Evolutionary conservation across 2,113 vertebrate genomes (phyloP), one percentile per base, ranked within the genome.

Genomic region (Xerus inauris): DNA sequence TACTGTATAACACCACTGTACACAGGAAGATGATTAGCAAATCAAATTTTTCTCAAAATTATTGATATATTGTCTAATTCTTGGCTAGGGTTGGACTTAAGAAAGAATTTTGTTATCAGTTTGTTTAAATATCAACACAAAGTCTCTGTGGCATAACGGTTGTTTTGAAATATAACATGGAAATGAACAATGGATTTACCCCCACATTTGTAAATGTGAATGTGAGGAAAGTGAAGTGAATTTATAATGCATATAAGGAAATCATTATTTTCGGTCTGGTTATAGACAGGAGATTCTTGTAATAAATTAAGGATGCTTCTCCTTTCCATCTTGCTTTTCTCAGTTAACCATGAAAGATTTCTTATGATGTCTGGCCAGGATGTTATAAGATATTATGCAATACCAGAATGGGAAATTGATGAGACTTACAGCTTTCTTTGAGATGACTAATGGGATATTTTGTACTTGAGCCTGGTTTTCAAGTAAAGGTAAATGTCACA

Each of bases 331-430:
- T 19, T 30, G 42, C 22, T 89, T 51, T 80, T 47, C 57, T 89
- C n/a, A 35, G 8, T 59, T 92, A 71, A 76, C 3, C 10, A 35
- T 76, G 51, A 80, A 19, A 30, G 4, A 42, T 40, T 57, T 82
- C 64, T 94, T 49, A 81, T n/a, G 1, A 81, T 92, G 8, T 95
- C n/a, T 64, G 30, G n/a, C 45, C n/a, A 72, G 42, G 59, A 96
- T 71, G 42, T 91, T 93, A 57, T 42, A 40, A 87, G 35, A 8
- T 45, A 85, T 77, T 49, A 73, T 91, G 45, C 4, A 87, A 88
- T n/a, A 71, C 4, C 80, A 86, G 69, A 75, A 42, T 79, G 42
- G 4, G 17, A 94, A 85, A 65, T 93, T 49, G 64, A 76, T 91
- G 49, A 93, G 42, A 6, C 19, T 26, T 38, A 45, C 2, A 45